Evolutionary conservation across 2,888 invertebrate genomes (phyloP).

Genomic region (Thelaira solivaga): DNA sequence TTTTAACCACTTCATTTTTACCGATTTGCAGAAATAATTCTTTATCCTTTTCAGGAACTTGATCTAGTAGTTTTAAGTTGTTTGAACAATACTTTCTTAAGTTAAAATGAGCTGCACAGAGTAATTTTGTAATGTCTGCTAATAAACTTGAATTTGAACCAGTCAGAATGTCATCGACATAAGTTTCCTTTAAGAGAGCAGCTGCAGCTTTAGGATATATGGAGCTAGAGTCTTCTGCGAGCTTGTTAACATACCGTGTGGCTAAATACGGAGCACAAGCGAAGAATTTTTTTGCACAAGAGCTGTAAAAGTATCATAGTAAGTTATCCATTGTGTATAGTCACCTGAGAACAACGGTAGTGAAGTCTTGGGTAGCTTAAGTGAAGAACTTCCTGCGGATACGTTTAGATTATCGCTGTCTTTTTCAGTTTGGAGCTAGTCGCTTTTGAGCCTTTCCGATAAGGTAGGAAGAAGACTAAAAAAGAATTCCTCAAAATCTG

Average conservation of each 20-base stretch:
- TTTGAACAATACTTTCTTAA: too few species aligned
- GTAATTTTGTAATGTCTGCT: too few species aligned
- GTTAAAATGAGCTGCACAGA: too few species aligned
- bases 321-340: constrained; percentile 25
- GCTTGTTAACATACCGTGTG: too few species aligned
- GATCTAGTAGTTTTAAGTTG: neutral
- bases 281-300: constrained; percentile 14
- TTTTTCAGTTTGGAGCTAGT: neutral
- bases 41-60: neutral
- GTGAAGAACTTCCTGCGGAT: neutral
- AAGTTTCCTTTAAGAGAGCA: constrained; percentile 44
- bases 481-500: neutral
- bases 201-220: constrained; percentile 54
- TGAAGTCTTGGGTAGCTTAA: constrained; percentile 13
- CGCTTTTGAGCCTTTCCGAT: neutral
- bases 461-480: neutral
- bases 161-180: constrained; percentile 62
- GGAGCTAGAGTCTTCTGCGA: constrained; percentile 7
- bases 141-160: constrained; percentile 49
- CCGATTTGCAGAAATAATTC: constrained; percentile 1
- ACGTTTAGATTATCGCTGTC: neutral
- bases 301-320: constrained; percentile 26
- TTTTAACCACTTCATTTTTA: constrained; percentile 6
- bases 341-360: constrained; percentile 18
- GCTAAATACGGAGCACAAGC: too few species aligned